Evolutionary conservation across 2,888 invertebrate genomes (phyloP).

Genomic region (Laspeyria flexula): DNA sequence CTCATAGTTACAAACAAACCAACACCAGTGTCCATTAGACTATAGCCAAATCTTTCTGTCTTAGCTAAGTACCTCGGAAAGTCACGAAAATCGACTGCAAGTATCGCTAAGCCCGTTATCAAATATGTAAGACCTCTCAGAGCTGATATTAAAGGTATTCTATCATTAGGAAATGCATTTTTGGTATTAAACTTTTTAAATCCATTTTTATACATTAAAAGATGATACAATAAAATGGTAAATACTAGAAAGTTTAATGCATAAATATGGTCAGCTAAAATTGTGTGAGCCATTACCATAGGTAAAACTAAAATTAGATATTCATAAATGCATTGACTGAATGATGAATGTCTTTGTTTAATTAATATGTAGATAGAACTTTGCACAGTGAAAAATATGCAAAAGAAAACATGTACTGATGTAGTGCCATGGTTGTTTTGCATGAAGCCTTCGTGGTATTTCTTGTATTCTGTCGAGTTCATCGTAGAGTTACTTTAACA

Average conservation of each 20-base stretch:
- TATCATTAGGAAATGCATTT: slow-evolving; percentile 51
- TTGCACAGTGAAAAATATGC: slow-evolving; percentile 72
- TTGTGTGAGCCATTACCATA: slow-evolving; percentile 84
- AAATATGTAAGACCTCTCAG: slow-evolving; percentile 90
- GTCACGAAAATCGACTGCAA: slow-evolving; percentile 96
- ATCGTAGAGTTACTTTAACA: slow-evolving; percentile 34
- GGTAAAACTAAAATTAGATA: slow-evolving; percentile 85
- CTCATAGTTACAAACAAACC: slow-evolving; percentile 94
- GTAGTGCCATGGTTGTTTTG: slow-evolving; percentile 84
- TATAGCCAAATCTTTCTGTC: slow-evolving; percentile 93
- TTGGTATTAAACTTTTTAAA: slow-evolving; percentile 33
- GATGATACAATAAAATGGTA: slow-evolving; percentile 50
- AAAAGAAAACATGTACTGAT: slow-evolving; percentile 78
- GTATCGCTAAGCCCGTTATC: slow-evolving; percentile 92
- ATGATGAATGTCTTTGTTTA: slow-evolving; percentile 33
- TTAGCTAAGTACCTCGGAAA: slow-evolving; percentile 96
- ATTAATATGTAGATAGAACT: slow-evolving; percentile 63
- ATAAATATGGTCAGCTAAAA: slow-evolving; percentile 69
- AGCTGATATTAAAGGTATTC: slow-evolving; percentile 86
- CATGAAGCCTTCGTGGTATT: slow-evolving; percentile 83
- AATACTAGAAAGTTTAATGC: slow-evolving; percentile 60
- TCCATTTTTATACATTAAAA: slow-evolving; percentile 31
- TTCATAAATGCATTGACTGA: slow-evolving; percentile 77
- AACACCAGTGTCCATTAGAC: slow-evolving; percentile 98
- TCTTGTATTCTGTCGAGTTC: slow-evolving; percentile 73